A percentile compares a stretch with the other conserved stretches of the same genome.
Conservation (phyloP, 2,113 vertebrate species). For the Psettodes erumei region DNA sequence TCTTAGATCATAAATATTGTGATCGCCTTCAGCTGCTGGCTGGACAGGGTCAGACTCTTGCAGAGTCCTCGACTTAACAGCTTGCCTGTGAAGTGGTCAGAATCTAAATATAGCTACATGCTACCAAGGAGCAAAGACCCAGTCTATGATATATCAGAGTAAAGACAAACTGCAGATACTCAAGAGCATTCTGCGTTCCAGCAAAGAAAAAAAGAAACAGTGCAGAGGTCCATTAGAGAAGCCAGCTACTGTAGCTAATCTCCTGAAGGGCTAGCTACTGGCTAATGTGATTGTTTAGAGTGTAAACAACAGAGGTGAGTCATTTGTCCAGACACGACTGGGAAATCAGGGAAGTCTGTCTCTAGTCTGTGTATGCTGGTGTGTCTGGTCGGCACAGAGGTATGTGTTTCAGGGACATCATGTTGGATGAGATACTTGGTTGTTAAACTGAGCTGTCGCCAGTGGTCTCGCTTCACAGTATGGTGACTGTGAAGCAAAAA, state of each 20-base stretch:
- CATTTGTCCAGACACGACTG: slow-evolving; percentile 42
- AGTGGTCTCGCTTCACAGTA: slow-evolving; percentile 30
- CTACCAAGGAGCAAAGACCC: neutral
- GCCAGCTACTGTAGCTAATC: slow-evolving; percentile 41
- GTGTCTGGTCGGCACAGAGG: slow-evolving; percentile 38
- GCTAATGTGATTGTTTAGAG: slow-evolving; percentile 64
- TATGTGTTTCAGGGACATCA: slow-evolving; percentile 37
- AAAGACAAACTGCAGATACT: slow-evolving; percentile 9
- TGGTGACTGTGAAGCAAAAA: slow-evolving; percentile 28
- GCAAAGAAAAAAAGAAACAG: neutral
- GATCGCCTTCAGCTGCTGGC: slow-evolving; percentile 44
- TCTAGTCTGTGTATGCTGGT: slow-evolving; percentile 25
- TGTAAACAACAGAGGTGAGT: slow-evolving; percentile 59
- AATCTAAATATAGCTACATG: slow-evolving; percentile 38
- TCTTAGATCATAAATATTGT: slow-evolving; percentile 26
- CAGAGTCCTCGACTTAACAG: slow-evolving; percentile 21
- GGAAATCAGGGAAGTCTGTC: slow-evolving; percentile 24
- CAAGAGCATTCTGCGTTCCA: slow-evolving; percentile 26
- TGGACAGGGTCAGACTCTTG: slow-evolving; percentile 1
- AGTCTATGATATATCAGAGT: slow-evolving; percentile 22
- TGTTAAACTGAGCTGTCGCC: slow-evolving; percentile 50
- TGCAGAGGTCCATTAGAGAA: slow-evolving; percentile 40
- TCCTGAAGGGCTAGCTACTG: slow-evolving; percentile 46
- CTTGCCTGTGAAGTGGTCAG: slow-evolving; percentile 10
- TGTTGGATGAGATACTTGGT: slow-evolving; percentile 24